phyloP scores from a whole-genome alignment of 2,113 vertebrate species.

The Scortum barcoo region DNA sequence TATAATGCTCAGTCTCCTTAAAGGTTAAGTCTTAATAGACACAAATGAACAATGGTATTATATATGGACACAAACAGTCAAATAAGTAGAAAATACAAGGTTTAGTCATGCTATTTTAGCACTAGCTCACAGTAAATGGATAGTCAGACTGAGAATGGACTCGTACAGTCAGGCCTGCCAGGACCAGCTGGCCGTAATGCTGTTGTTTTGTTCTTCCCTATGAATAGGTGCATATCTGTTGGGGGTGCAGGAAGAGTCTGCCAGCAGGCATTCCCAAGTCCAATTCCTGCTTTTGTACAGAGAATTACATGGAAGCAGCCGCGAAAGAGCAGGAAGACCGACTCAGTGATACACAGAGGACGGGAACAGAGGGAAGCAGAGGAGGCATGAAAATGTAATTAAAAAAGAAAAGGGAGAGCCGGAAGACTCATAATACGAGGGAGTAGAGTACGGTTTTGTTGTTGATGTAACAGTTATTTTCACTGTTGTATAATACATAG shows the following conservation, averaged over 20 bases:
- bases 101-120: conserved; percentile 17
- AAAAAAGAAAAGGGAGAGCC: conserved; percentile 10
- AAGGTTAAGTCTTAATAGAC: conserved; percentile 6
- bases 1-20: conserved; percentile 1
- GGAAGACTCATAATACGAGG: conserved; percentile 20
- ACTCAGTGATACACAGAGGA: conserved; percentile 16
- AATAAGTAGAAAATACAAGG: conserved; percentile 1
- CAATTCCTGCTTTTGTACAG: conserved; percentile 77
- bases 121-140: conserved; percentile 42
- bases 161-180: conserved; percentile 58
- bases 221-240: conserved; percentile 73
- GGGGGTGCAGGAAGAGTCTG: conserved; percentile 69
- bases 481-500: conserved; percentile 3
- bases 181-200: conserved; percentile 73
- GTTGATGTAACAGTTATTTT: conserved; percentile 18
- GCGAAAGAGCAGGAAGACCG: conserved; percentile 53
- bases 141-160: conserved; percentile 43
- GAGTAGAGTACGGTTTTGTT: not conserved
- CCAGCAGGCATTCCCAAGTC: conserved; percentile 62
- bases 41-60: not conserved
- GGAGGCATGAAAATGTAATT: conserved; percentile 17
- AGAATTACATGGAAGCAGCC: conserved; percentile 44
- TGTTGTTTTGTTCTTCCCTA: conserved; percentile 72
- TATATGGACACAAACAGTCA: not conserved
- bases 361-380: conserved; percentile 32